Evolutionary conservation across 2,888 invertebrate genomes (phyloP).

Genomic region (Morpho achilles): DNA sequence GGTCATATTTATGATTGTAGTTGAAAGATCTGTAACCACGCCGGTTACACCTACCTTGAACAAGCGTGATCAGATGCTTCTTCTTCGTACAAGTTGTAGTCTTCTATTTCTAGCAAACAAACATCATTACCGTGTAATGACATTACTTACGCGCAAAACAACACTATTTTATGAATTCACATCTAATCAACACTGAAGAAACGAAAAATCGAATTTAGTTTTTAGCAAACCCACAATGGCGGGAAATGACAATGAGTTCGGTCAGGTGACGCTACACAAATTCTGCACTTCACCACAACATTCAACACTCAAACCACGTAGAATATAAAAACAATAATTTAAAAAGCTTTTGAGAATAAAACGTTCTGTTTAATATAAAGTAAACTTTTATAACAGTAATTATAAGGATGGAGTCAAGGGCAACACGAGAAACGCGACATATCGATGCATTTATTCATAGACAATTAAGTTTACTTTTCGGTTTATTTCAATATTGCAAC

Average conservation of each 20-base stretch:
- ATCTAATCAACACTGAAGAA: conserved; percentile 43
- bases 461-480: conserved; percentile 17
- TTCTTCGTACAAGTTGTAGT: conserved; percentile 77
- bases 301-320: conserved; percentile 38
- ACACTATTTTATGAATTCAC: conserved; percentile 45
- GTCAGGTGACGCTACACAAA: conserved; percentile 77
- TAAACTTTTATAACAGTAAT: conserved; percentile 61
- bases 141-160: conserved; percentile 62
- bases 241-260: conserved; percentile 79
- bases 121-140: conserved; percentile 78
- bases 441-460: conserved; percentile 57
- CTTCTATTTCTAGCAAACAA: conserved; percentile 76
- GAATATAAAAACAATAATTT: conserved; percentile 32
- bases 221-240: conserved; percentile 73
- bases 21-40: conserved; percentile 51
- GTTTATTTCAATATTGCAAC: neutral
- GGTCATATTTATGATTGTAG: conserved; percentile 6
- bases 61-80: conserved; percentile 77
- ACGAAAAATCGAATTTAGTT: conserved; percentile 41
- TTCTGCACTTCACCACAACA: conserved; percentile 42
- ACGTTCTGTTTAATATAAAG: conserved; percentile 20
- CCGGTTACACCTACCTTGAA: conserved; percentile 73
- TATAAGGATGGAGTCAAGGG: conserved; percentile 66
- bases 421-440: conserved; percentile 58
- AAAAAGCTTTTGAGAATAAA: conserved; percentile 24